phyloP scores from a whole-genome alignment of 2,797 vertebrate genomes.

The Danio aesculapii region DNA sequence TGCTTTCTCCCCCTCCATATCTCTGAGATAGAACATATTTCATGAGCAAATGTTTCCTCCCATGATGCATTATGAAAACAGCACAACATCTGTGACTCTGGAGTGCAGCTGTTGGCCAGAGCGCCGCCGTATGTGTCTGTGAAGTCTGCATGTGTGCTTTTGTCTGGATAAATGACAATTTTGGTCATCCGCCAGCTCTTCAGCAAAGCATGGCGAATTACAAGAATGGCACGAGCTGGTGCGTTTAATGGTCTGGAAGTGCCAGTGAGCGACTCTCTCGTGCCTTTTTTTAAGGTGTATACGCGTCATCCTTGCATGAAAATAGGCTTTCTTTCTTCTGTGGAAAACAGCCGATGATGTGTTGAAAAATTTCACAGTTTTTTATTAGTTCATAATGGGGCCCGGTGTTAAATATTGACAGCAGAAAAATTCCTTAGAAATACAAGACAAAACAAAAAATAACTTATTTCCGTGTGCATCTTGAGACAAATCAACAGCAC shows the following conservation, averaged over 20 bases:
- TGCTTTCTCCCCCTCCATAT: neutral
- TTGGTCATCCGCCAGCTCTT: conserved; percentile 33
- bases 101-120: conserved; percentile 49
- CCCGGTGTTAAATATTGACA: neutral
- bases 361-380: neutral
- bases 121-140: conserved; percentile 31
- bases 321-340: neutral
- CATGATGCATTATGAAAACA: conserved; percentile 36
- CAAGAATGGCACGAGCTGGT: conserved; percentile 29
- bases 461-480: too few relatives aligned
- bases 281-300: conserved; percentile 18
- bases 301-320: neutral
- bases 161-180: conserved; percentile 38
- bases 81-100: conserved; percentile 43
- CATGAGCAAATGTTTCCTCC: conserved; percentile 23
- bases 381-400: neutral
- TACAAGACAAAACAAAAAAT: too few relatives aligned
- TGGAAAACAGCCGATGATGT: neutral
- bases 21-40: conserved; percentile 12
- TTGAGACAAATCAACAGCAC: too few relatives aligned
- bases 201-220: conserved; percentile 26
- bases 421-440: neutral
- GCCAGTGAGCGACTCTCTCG: conserved; percentile 14
- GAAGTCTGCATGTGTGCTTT: conserved; percentile 9
- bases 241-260: conserved; percentile 31